Base-by-base conservation (phyloP, 2,113 vertebrate species). In the Malurus cyaneus region DNA sequence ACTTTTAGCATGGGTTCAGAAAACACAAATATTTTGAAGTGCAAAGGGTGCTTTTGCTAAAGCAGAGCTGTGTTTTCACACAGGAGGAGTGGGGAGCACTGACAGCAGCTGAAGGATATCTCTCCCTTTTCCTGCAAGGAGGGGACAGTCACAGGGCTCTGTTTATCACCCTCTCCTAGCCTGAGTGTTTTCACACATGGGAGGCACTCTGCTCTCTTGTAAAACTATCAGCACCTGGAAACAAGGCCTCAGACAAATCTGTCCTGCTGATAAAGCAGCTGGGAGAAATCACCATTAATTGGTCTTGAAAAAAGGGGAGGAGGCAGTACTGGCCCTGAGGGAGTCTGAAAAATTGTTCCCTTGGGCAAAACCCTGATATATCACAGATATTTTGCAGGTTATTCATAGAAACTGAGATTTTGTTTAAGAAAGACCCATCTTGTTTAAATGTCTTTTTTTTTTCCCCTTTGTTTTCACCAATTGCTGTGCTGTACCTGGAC, bases 1-100 rank as follows among this genome's bases (percentile, higher is more conserved):
- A n/a, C 12, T 64, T 70, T 42, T 42, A 42, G 34, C 53, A 14
- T 0, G 13, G 16, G 14, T 72, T 77, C 67, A 57, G 64, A 73
- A 92, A 80, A 54, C 2, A 29, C 26, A 54, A 64, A 21, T 60
- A 89, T 89, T 92, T 89, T 86, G 92, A 89, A 92, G 69, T 81
- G 84, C 77, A 74, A 95, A 64, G 36, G 34, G 15, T 14, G 24
- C 34, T 89, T 74, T 71, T 71, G 89, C 36, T 77, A 86, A 78
- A 66, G 69, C 31, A 36, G n/a, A 88, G 71, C 82, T 69, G 62
- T 60, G 79, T 15, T 82, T 82, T 90, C 76, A 18, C 4, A 39
- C 39, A 39, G 0, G 53, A 0, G 26, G 36, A 50, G 41, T 15
- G 61, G 12, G 1, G 21, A 72, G 66, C n/a, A 67, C 11, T 78